Percentiles rank a stretch among this genome's conserved stretches.
Evolutionary conservation across 2,797 vertebrate genomes (phyloP).

Genomic region (Pitangus sulphuratus): DNA sequence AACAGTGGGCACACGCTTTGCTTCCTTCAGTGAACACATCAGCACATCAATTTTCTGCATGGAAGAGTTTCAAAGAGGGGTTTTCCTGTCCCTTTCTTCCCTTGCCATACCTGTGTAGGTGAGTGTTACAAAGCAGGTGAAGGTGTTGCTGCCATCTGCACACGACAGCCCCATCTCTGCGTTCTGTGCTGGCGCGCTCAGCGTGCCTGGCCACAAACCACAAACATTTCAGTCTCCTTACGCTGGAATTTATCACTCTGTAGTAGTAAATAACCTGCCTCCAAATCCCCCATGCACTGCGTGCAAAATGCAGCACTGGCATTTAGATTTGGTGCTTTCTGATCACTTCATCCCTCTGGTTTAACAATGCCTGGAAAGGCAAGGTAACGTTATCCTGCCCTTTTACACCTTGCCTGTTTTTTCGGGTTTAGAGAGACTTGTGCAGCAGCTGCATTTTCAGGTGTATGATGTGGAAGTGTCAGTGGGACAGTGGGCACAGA

Average conservation of each 20-base stretch:
- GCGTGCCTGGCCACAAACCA: neutral
- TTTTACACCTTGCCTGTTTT: neutral
- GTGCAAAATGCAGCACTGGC: neutral
- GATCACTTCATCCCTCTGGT: neutral
- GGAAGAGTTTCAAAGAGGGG: neutral
- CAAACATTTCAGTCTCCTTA: neutral
- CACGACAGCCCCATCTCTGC: accelerated
- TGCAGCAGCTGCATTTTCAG: accelerated
- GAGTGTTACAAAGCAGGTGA: neutral
- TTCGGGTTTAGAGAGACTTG: neutral
- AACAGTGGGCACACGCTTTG: accelerated
- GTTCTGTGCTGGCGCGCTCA: accelerated
- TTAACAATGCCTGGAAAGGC: neutral
- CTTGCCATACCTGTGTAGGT: neutral
- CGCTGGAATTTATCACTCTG: neutral
- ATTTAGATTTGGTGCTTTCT: neutral
- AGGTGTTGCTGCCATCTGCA: neutral
- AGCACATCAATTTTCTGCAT: neutral
- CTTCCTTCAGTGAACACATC: neutral
- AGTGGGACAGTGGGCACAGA: neutral
- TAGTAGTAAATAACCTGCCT: neutral
- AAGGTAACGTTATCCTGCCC: accelerated
- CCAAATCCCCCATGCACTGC: neutral
- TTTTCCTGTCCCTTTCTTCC: neutral
- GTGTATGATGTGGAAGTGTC: accelerated